Evolutionary conservation across 2,888 invertebrate genomes (phyloP), one percentile per base, ranked within the genome.

Genomic region (Acrobeloides nanus): DNA sequence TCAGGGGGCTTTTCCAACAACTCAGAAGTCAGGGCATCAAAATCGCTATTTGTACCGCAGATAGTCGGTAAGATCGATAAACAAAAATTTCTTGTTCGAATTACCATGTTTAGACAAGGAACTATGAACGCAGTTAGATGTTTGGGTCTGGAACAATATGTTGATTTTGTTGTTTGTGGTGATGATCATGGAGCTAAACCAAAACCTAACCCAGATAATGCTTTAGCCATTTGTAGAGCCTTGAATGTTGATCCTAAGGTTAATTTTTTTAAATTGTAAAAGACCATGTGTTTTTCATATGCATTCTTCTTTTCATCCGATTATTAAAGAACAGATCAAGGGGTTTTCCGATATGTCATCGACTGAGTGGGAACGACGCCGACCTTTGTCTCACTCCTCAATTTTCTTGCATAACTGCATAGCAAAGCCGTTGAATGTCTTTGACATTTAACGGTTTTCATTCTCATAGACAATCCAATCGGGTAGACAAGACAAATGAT

Each of bases 21-120:
- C 63, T 77, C 3, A 72, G 73, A 46, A 56, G 59, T 21, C 68
- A 76, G 53, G 68, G 68, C 31, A 64, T 76, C 18, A 77, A 77
- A 51, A 73, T 78, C 27, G 77, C 77, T 25, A 66, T 77, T 17
- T 77, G 76, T 48, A 77, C 77, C 0, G 72, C 76, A 15, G 77
- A 77, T 57, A 74, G 73, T 48, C 57, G 69, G 66, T 66, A 34
- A 21, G 51, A 37, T 17, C 20, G 33, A 23, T 17, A 15, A 27
- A 10, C 20, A 35, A 10, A 15, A 29, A 10, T 29, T 29, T 29
- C 15, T 15, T 35, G 24, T 29, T 29, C 10, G 15, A 12, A 10
- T 7, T n/a, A 18, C 17, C n/a, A 27, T 27, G 46, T 64, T 12
- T 41, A 66, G 68, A 31, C 52, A 55, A 35, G 68, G 66, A 31